Conservation (phyloP, 2,888 invertebrate species). For the Perizoma flavofasciatum region DNA sequence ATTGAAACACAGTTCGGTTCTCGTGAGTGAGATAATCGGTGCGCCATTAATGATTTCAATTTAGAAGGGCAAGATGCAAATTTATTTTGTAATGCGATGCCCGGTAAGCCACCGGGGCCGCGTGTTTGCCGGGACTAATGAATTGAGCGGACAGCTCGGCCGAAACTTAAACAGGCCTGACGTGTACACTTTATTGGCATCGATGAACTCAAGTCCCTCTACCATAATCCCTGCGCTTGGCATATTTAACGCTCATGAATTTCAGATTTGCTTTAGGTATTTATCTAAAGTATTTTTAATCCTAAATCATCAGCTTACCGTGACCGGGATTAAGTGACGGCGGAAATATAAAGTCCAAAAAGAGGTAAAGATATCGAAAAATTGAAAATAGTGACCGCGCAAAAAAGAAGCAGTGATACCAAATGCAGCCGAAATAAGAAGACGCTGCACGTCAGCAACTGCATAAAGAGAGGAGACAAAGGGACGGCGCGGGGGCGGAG, state of each 20-base stretch:
- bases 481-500: conserved; percentile 56
- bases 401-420: conserved; percentile 54
- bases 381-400: conserved; percentile 45
- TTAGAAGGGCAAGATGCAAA: conserved; percentile 77
- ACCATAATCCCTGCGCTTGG: conserved; percentile 21
- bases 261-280: conserved; percentile 13
- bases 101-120: conserved; percentile 58
- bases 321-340: conserved; percentile 29
- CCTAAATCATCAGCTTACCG: conserved; percentile 34
- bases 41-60: conserved; percentile 77
- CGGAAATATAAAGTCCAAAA: conserved; percentile 28
- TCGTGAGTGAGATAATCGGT: conserved; percentile 82
- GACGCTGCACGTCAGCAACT: conserved; percentile 67
- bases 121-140: conserved; percentile 54
- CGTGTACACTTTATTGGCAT: conserved; percentile 32
- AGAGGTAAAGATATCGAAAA: conserved; percentile 39
- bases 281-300: conserved; percentile 16
- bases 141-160: conserved; percentile 54
- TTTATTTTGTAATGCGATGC: conserved; percentile 62
- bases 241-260: conserved; percentile 27
- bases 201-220: conserved; percentile 26
- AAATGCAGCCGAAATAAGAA: conserved; percentile 72
- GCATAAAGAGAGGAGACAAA: conserved; percentile 77
- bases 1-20: conserved; percentile 70
- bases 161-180: conserved; percentile 33